Evolutionary conservation across 2,888 invertebrate genomes (phyloP), one percentile per base, ranked within the genome.

Genomic region (Eristalis intricaria): DNA sequence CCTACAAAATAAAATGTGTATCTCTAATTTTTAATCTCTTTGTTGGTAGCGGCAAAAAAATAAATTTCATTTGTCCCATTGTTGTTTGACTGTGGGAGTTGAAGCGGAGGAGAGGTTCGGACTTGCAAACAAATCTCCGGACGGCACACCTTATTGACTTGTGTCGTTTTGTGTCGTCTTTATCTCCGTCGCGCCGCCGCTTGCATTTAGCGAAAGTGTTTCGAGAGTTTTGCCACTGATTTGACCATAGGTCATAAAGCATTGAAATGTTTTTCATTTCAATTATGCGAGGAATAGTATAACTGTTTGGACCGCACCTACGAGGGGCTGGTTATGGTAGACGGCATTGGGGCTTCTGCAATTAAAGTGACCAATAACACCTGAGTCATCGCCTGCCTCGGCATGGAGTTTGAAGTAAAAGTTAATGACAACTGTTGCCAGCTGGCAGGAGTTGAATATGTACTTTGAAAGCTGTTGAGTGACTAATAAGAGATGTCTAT

Each of bases 141-240:
- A 50, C 50, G n/a, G 8, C 19, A 80, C 75, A 80, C 75, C 75
- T 71, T 76, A 76, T 80, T 84, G 75, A 84, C 80, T 84, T 61
- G 66, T 80, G 79, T 50, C 66, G 69, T 58, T 75, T 84, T 61
- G 66, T 80, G 79, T 50, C 66, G 69, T 58, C 23, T 61, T 58
- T 63, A 29, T 74, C 56, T 11, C 56, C 23, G 26, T 26, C 26
- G 32, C 23, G 26, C 3, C 26, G 32, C 32, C 8, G 29, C 60
- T 70, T 84, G 68, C 63, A 50, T 63, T 71, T 11, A 81, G 85
- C 82, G 85, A 85, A 85, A 85, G 82, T 80, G 38, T 70, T 38
- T 68, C 32, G 63, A 43, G 69, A 61, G 65, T 81, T 80, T 81
- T 73, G 77, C 77, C 50, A 75, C 82, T 56, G 85, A 81, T 82